phyloP scores from a whole-genome alignment of 2,113 vertebrate species.

The Rhinichthys klamathensis region DNA sequence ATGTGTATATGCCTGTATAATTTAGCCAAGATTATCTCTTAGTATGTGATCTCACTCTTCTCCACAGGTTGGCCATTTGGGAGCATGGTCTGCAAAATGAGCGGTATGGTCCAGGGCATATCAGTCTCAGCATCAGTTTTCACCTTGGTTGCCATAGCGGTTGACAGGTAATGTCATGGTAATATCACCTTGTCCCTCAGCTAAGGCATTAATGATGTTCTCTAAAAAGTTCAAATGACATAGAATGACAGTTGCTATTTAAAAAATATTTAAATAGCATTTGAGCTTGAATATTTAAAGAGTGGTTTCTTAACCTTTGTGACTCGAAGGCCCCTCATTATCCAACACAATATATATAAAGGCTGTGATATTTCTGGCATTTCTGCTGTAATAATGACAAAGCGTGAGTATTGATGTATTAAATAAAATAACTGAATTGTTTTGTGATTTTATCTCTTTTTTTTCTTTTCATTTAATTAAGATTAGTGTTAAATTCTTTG shows the following conservation, averaged over 20 bases:
- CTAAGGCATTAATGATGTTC: neutral
- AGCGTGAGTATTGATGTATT: neutral
- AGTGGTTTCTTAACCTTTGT: neutral
- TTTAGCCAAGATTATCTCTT: neutral
- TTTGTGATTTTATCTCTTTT: too few relatives aligned
- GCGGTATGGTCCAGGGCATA: conserved; percentile 90
- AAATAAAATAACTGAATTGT: too few relatives aligned
- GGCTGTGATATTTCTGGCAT: neutral
- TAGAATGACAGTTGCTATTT: conserved; percentile 2
- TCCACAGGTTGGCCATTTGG: conserved; percentile 93
- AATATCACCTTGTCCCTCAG: neutral
- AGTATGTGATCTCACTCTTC: neutral
- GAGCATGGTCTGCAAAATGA: conserved; percentile 90
- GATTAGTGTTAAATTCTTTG: neutral
- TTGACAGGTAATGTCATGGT: conserved; percentile 83
- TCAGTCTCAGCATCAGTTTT: conserved; percentile 93
- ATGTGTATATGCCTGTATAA: neutral
- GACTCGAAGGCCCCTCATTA: neutral
- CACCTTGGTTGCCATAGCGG: conserved; percentile 90
- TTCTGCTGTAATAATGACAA: neutral
- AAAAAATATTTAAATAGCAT: neutral
- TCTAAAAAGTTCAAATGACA: neutral
- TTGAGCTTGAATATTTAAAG: neutral
- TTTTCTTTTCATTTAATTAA: too few relatives aligned
- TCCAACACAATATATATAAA: neutral